Conservation (phyloP, 2,113 vertebrate genomes). For the Bubo blakistoni region DNA sequence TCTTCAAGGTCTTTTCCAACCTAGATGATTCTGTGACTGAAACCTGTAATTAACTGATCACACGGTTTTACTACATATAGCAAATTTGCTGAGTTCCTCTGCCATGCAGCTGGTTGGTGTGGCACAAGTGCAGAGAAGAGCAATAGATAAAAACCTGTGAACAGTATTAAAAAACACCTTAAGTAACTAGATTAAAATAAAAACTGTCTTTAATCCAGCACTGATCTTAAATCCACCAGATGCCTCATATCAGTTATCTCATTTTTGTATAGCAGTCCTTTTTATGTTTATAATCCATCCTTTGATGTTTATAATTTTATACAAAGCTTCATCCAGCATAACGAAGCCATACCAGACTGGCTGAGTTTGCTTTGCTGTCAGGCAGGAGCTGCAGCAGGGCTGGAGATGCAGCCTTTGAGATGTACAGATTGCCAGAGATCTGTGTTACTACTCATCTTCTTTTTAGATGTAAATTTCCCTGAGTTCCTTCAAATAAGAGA, state of each 20-base stretch:
- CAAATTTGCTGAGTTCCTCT: not conserved
- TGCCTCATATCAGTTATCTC: not conserved
- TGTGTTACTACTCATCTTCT: not conserved
- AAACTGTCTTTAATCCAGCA: not conserved
- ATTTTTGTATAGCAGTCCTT: not conserved
- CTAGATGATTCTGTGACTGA: too few species aligned
- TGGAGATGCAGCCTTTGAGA: accelerated
- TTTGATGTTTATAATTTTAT: not conserved
- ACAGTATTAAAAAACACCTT: not conserved
- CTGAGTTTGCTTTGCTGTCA: not conserved
- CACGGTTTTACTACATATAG: not conserved
- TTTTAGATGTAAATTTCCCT: not conserved
- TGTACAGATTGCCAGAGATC: not conserved
- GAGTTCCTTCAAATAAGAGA: not conserved
- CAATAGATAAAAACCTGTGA: not conserved
- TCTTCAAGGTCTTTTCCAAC: too few species aligned
- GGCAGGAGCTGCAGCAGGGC: not conserved
- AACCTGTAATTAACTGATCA: not conserved
- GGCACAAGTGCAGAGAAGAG: not conserved
- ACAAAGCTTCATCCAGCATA: not conserved
- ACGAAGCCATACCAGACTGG: accelerated
- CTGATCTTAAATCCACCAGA: not conserved
- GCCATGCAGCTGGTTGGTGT: not conserved
- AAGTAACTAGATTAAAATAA: not conserved
- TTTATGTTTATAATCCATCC: not conserved